Percentiles rank a stretch among this genome's conserved stretches.
Evolutionary conservation across 2,113 vertebrate species (phyloP).

Genomic region (Thunnus thynnus): DNA sequence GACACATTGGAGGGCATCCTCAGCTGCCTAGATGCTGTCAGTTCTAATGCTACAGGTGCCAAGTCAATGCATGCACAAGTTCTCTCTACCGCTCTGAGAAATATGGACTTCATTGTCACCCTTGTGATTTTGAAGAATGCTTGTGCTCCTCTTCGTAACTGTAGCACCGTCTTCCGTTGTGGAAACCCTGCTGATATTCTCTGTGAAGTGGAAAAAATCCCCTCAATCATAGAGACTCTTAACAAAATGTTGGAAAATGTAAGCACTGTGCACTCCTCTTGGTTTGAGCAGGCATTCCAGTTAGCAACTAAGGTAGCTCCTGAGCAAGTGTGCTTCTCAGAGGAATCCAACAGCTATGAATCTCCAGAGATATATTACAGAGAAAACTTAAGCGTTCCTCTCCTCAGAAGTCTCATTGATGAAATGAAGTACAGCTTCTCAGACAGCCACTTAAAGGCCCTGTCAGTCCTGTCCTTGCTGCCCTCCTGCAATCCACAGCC

Average conservation of each 20-base stretch:
- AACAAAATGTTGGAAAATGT: slow-evolving; percentile 94
- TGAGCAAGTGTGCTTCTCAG: slow-evolving; percentile 88
- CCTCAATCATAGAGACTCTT: slow-evolving; percentile 90
- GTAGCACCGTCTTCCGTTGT: slow-evolving; percentile 90
- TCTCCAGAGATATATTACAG: slow-evolving; percentile 93
- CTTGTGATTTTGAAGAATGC: slow-evolving; percentile 92
- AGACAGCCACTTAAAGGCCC: slow-evolving; percentile 91
- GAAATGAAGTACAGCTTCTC: slow-evolving; percentile 95
- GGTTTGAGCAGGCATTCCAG: slow-evolving; percentile 95
- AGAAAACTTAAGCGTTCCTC: slow-evolving; percentile 90
- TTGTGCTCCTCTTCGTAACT: slow-evolving; percentile 89
- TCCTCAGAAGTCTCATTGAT: slow-evolving; percentile 90
- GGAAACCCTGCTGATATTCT: slow-evolving; percentile 95
- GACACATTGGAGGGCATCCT: slow-evolving; percentile 92
- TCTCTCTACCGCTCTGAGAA: slow-evolving; percentile 88
- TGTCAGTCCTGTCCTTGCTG: slow-evolving; percentile 92
- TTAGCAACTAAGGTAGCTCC: slow-evolving; percentile 88
- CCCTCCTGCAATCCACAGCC: slow-evolving; percentile 94
- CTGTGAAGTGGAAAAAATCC: slow-evolving; percentile 87
- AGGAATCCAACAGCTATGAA: slow-evolving; percentile 79
- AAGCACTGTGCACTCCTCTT: slow-evolving; percentile 89
- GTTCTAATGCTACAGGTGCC: slow-evolving; percentile 80
- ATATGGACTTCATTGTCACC: slow-evolving; percentile 93
- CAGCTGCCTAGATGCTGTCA: slow-evolving; percentile 90
- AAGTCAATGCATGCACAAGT: slow-evolving; percentile 87